phyloP scores from a whole-genome alignment of 2,888 invertebrate species.

The Alentia gelatinosa region DNA sequence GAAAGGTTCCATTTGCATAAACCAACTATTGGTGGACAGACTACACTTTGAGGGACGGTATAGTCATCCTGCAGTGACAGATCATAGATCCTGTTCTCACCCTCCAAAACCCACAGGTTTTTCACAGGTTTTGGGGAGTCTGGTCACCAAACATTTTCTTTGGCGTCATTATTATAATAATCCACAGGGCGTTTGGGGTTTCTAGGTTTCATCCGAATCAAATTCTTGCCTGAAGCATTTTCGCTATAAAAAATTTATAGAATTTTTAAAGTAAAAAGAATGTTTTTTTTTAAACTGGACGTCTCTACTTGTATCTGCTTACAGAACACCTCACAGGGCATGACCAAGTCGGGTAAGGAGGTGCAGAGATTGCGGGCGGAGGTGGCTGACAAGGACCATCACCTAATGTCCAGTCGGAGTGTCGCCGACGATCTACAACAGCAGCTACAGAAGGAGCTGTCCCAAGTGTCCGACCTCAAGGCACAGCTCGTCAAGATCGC shows the following conservation, averaged over 20 bases:
- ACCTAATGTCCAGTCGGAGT: constrained; percentile 67
- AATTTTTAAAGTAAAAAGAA: background rate
- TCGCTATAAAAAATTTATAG: background rate
- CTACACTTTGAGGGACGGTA: too few relatives aligned
- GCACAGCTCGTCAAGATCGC: constrained; percentile 68
- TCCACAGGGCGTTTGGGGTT: too few relatives aligned
- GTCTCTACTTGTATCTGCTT: background rate
- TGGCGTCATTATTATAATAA: too few relatives aligned
- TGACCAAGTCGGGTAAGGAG: constrained; percentile 76
- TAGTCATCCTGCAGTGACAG: too few relatives aligned
- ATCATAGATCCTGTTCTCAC: too few relatives aligned
- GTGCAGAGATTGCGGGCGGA: constrained; percentile 72
- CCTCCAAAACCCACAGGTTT: too few relatives aligned
- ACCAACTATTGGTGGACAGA: too few relatives aligned
- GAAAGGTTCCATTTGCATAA: too few relatives aligned
- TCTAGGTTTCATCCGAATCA: too few relatives aligned
- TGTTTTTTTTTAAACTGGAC: background rate
- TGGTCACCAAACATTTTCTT: too few relatives aligned
- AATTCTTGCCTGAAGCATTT: background rate
- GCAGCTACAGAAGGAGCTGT: constrained; percentile 71
- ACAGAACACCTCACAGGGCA: constrained; percentile 74
- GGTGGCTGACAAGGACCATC: constrained; percentile 72
- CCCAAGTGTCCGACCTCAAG: constrained; percentile 72
- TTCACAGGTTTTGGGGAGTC: too few relatives aligned
- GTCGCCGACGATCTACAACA: background rate